These are phyloP conservation scores for Numida meleagris DNA, from an alignment of 2,113 vertebrate genomes.

Conservation along the genomic window DNA sequence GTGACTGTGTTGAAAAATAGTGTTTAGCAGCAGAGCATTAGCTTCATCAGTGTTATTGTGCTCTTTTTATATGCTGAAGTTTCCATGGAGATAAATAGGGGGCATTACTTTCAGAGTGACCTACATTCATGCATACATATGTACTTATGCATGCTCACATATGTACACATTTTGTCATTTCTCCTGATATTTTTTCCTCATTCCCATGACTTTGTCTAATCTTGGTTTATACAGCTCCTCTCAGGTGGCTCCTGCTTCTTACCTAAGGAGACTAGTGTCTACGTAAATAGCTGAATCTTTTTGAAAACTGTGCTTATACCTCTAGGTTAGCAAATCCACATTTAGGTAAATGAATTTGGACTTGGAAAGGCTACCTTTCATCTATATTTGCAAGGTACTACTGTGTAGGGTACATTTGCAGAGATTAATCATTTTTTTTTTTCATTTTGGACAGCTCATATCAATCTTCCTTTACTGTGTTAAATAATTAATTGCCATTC, in stretches of 20 bases:
- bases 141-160: not conserved
- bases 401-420: not conserved
- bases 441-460: not conserved
- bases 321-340: not conserved
- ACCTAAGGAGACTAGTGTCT: fast-evolving
- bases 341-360: not conserved
- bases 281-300: not conserved
- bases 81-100: too few relatives aligned
- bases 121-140: not conserved
- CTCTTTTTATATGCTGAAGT: too few relatives aligned
- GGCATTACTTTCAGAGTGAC: too few relatives aligned
- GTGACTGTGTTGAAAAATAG: too few relatives aligned
- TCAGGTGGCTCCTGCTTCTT: not conserved
- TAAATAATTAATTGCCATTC: not conserved
- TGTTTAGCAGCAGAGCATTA: too few relatives aligned
- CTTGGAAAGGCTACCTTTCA: not conserved
- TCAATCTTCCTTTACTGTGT: not conserved
- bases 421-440: not conserved
- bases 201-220: not conserved
- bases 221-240: not conserved
- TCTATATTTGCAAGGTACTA: not conserved
- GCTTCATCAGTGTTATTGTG: too few relatives aligned
- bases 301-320: not conserved
- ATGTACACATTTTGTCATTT: not conserved
- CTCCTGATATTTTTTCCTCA: not conserved